These are phyloP conservation scores for rat (Rattus norvegicus) DNA, from an alignment of 2,113 vertebrate species.

Conservation along the genomic window GRCr8 NC_086027.1:90203501-90204000, in stretches of 20 bases:
- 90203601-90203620: not conserved
- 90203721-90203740: not conserved
- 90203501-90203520: not conserved
- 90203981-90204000: constrained; percentile 17
- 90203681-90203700: not conserved
- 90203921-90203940: not conserved
- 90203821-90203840: not conserved
- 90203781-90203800: not conserved
- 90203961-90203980: not conserved
- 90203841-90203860: not conserved
- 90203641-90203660: not conserved
- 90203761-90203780: not conserved
- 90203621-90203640: not conserved
- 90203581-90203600: not conserved
- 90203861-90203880: not conserved
- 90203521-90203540: not conserved
- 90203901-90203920: not conserved
- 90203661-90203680: not conserved
- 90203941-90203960: not conserved
- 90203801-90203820: not conserved
- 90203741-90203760: not conserved
- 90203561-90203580: not conserved
- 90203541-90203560: not conserved
- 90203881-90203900: not conserved
- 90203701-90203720: not conserved